Evolutionary conservation across 2,888 invertebrate species (phyloP), one percentile per base, ranked within the genome.

Genomic region (Dusona sp.): DNA sequence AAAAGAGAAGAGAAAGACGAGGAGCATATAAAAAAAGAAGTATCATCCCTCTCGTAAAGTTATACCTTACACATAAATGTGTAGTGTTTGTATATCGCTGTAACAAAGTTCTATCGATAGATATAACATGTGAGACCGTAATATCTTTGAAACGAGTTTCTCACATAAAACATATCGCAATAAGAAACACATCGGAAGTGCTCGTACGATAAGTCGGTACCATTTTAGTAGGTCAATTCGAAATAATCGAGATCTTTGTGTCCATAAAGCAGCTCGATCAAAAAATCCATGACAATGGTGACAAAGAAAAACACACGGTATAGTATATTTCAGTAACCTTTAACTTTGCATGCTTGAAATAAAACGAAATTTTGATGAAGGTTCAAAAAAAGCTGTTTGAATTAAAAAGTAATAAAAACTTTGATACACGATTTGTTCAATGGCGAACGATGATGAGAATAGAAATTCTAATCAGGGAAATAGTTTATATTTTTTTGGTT

Each of bases 141-240:
- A 85, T 85, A 81, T 78, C 72, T 67, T 36, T 73, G 9, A 45
- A 65, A 79, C 75, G 85, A 85, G 51, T 74, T 80, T 65, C 45
- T 85, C 75, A 70, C 82, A 70, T 79, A 83, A 85, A 85, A 61
- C 72, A 65, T 73, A 64, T 42, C 54, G 51, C 70, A 57, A 51
- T 42, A 45, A n/a, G 74, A 61, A 61, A 75, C 61, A 25, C 57
- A 79, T 57, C 42, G 57, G 29, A 25, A 61, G 19, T 48, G 61
- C 70, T 75, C 82, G 68, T 75, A 68, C 57, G 74, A 83, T 79
- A 85, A 79, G 64, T 79, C 65, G 79, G 33, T 70, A 54, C 65
- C 65, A 61, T 25, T 38, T 75, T 74, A 85, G 78, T 82, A 54
- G 85, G 83, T 79, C 83, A 79, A 83, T 85, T 85, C 65, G 68